Evolutionary conservation across 2,888 invertebrate species (phyloP).

Genomic region (Spicauda simplicius): DNA sequence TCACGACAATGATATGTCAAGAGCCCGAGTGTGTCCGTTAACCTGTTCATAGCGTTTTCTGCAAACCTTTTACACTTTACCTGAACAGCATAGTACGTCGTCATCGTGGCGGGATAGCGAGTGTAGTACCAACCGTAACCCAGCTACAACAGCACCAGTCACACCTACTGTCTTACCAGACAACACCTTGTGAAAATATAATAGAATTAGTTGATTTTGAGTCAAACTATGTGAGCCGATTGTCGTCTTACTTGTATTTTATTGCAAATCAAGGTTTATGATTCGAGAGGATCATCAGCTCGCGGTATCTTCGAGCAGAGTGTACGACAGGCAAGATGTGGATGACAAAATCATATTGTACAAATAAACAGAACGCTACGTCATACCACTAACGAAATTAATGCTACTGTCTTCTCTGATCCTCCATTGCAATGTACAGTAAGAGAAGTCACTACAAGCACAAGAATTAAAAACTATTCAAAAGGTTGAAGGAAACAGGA

Average conservation of each 20-base stretch:
- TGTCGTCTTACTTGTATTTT: slow-evolving; percentile 60
- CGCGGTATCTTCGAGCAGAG: slow-evolving; percentile 68
- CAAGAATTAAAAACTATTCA: slow-evolving; percentile 60
- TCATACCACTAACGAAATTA: slow-evolving; percentile 68
- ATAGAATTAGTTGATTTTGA: slow-evolving; percentile 84
- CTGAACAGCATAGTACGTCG: slow-evolving; percentile 67
- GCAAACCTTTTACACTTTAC: slow-evolving; percentile 82
- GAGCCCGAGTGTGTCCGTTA: slow-evolving; percentile 70
- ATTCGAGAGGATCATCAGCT: slow-evolving; percentile 72
- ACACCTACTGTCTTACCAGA: slow-evolving; percentile 85
- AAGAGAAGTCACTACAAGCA: slow-evolving; percentile 73
- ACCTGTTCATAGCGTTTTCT: slow-evolving; percentile 70
- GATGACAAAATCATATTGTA: slow-evolving; percentile 67
- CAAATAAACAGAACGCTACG: slow-evolving; percentile 67
- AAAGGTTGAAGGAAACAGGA: slow-evolving; percentile 72
- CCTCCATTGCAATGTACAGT: slow-evolving; percentile 66
- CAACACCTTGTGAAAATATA: slow-evolving; percentile 85
- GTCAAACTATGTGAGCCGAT: slow-evolving; percentile 75
- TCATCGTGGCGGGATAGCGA: slow-evolving; percentile 70
- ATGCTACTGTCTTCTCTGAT: slow-evolving; percentile 69
- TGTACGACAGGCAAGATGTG: slow-evolving; percentile 64
- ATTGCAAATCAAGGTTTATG: slow-evolving; percentile 66
- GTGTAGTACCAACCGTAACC: slow-evolving; percentile 76
- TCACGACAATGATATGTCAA: slow-evolving; percentile 74
- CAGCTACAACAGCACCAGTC: slow-evolving; percentile 77